Evolutionary conservation across 92 coral and sea anemone species (phyloP).

Genomic region (Muricea muricata): DNA sequence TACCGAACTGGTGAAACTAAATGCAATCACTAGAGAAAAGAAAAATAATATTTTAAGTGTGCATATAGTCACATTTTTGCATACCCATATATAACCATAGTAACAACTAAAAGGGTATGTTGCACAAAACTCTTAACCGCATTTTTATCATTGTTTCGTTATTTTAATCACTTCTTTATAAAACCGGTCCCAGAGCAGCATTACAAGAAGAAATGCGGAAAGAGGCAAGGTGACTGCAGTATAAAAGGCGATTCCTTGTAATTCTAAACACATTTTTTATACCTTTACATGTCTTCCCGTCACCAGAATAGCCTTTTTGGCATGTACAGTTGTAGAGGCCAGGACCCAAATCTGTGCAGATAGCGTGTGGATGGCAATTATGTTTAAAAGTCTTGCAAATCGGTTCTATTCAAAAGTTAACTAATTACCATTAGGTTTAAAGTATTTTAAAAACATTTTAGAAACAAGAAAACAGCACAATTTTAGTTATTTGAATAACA

Average conservation of each 20-base stretch:
- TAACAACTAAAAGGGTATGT: no score
- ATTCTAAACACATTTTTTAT: neutral
- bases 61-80: no score
- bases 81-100: no score
- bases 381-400: neutral
- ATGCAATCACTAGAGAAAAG: neutral
- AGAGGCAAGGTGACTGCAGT: neutral
- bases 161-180: no score
- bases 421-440: neutral
- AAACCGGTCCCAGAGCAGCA: no score
- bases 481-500: no score
- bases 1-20: conserved; percentile 2
- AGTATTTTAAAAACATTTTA: no score
- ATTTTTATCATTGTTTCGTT: no score
- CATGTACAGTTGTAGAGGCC: neutral
- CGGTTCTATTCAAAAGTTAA: neutral
- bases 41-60: no score
- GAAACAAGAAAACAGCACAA: no score
- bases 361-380: neutral
- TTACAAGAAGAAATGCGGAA: no score
- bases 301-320: neutral
- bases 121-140: no score
- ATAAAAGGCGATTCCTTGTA: neutral
- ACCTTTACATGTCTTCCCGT: conserved; percentile 3
- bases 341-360: neutral